Evolutionary conservation across 2,888 invertebrate species (phyloP).

Genomic region (Drosophila demipolita): DNA sequence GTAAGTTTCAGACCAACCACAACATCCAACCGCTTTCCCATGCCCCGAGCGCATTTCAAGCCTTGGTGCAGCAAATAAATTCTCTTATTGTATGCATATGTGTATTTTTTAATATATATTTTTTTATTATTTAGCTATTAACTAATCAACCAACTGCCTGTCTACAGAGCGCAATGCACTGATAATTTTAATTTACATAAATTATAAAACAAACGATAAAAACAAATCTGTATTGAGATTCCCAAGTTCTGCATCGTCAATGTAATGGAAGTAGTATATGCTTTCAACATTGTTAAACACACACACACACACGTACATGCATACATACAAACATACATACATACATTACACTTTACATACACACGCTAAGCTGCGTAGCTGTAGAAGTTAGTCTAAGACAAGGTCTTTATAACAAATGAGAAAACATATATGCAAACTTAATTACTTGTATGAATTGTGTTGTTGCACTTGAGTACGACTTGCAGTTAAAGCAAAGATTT

Average conservation of each 20-base stretch:
- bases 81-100: conserved; percentile 50
- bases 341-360: conserved; percentile 11
- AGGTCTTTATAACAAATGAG: conserved; percentile 25
- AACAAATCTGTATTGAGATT: conserved; percentile 41
- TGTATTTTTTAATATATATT: conserved; percentile 18
- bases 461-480: conserved; percentile 47
- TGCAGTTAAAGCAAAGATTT: conserved; percentile 55
- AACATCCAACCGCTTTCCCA: neutral
- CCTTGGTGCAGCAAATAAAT: conserved; percentile 33
- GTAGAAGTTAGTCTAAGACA: conserved; percentile 57
- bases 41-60: conserved; percentile 64
- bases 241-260: conserved; percentile 36
- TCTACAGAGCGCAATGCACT: conserved; percentile 80
- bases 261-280: conserved; percentile 4
- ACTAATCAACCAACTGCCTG: conserved; percentile 75
- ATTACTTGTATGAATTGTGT: conserved; percentile 38
- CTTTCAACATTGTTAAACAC: conserved; percentile 8
- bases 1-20: conserved; percentile 43
- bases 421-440: conserved; percentile 32
- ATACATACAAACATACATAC: conserved; percentile 6
- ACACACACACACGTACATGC: conserved; percentile 16
- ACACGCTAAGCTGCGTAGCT: conserved; percentile 58
- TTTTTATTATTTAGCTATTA: conserved; percentile 51
- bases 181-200: conserved; percentile 78
- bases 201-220: conserved; percentile 31